phyloP scores from a whole-genome alignment of 2,113 vertebrate species.

The Chauna torquata region DNA sequence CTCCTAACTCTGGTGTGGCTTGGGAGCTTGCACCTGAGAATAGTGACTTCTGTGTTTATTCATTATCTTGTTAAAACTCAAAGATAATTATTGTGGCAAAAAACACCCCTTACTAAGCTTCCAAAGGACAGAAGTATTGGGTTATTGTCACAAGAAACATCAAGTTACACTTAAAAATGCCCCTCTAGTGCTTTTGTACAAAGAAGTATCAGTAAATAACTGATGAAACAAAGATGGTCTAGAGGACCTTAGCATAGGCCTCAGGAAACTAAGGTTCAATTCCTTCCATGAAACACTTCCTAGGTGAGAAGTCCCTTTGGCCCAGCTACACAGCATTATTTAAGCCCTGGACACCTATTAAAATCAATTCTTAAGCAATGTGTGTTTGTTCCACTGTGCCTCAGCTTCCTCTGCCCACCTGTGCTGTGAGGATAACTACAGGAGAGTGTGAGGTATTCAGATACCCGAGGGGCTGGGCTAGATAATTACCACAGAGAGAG shows the following conservation, averaged over 20 bases:
- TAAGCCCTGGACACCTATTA: conserved; percentile 60
- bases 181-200: not conserved
- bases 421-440: conserved; percentile 68
- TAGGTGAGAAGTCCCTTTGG: conserved; percentile 65
- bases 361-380: conserved; percentile 41
- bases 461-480: conserved; percentile 15
- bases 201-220: conserved; percentile 6
- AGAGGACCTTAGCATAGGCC: not conserved
- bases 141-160: not conserved
- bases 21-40: not conserved
- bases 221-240: not conserved
- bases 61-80: not conserved
- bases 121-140: not conserved
- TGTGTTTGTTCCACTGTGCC: conserved; percentile 55
- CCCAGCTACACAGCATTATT: conserved; percentile 30
- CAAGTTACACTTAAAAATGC: not conserved
- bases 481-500: conserved; percentile 66
- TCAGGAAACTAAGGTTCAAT: conserved; percentile 28
- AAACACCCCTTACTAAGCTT: not conserved
- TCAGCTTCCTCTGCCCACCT: conserved; percentile 66
- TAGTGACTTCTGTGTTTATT: not conserved
- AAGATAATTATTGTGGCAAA: not conserved
- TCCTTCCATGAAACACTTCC: conserved; percentile 45
- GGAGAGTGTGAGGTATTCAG: conserved; percentile 59
- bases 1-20: not conserved